These are phyloP conservation scores for Metopolophium dirhodum DNA, from an alignment of 1,140 invertebrate genomes.

Conservation along the genomic window DNA sequence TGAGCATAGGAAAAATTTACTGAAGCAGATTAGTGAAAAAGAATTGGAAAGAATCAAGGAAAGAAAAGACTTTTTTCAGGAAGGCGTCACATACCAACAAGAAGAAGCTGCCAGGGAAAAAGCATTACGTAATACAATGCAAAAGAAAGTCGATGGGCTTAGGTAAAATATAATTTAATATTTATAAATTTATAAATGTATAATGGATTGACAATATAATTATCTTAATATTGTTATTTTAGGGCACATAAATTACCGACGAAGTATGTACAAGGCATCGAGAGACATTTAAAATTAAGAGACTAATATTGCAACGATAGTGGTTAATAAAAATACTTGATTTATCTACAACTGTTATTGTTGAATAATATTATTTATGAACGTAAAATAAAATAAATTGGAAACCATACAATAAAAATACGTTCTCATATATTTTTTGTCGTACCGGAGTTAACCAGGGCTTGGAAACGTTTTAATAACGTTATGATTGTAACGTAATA, in stretches of 20 bases:
- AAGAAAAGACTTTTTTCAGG: constrained; percentile 70
- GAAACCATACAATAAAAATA: background rate
- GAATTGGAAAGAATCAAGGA: constrained; percentile 69
- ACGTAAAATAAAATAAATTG: background rate
- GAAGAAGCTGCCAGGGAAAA: constrained; percentile 63
- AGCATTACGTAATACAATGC: constrained; percentile 67
- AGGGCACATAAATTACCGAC: constrained; percentile 60
- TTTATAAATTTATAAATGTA: background rate
- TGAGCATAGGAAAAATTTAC: constrained; percentile 60
- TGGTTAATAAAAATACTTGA: background rate
- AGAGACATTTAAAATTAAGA: constrained; percentile 58
- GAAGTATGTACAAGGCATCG: constrained; percentile 58
- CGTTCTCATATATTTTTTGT: background rate
- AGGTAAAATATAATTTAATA: constrained; percentile 59
- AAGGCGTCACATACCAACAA: constrained; percentile 69
- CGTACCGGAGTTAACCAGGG: too few species aligned
- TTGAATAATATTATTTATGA: background rate
- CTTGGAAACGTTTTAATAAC: too few species aligned
- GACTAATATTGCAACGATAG: background rate
- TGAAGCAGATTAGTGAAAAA: constrained; percentile 74
- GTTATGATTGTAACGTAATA: too few species aligned
- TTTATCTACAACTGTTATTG: background rate
- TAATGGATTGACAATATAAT: background rate
- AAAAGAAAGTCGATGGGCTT: constrained; percentile 69
- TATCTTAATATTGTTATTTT: constrained; percentile 45